phyloP scores from a whole-genome alignment of 2,113 vertebrate species.

The Desmodus rotundus region DNA sequence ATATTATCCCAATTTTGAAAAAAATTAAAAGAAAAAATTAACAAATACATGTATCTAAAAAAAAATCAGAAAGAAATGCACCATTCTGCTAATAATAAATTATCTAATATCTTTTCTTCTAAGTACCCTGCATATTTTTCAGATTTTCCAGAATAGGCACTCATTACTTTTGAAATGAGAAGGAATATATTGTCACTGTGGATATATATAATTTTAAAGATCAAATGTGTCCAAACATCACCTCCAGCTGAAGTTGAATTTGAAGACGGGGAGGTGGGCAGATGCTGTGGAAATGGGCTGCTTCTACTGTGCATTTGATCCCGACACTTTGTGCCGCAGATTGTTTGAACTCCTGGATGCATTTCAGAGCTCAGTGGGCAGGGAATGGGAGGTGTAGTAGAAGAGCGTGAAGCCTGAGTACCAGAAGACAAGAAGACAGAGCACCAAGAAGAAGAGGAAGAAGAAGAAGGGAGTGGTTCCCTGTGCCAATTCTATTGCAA shows the following conservation, averaged over 20 bases:
- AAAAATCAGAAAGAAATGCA: neutral
- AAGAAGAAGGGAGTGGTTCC: neutral
- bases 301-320: neutral
- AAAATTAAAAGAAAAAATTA: neutral
- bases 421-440: neutral
- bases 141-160: neutral
- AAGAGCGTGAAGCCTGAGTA: neutral
- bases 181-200: accelerated
- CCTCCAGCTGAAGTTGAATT: neutral
- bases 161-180: neutral
- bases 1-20: neutral
- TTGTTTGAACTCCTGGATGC: neutral
- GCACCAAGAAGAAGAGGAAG: neutral
- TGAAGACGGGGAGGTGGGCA: neutral
- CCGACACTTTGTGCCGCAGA: neutral
- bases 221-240: neutral
- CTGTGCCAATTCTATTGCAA: neutral
- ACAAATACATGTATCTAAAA: neutral
- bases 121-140: neutral
- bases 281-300: neutral
- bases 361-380: neutral
- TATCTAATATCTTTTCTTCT: neutral
- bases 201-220: neutral
- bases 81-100: neutral
- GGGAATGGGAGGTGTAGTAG: neutral